Base-by-base conservation (phyloP, 1,140 invertebrate genomes). In the Geopemphigus sp. region DNA sequence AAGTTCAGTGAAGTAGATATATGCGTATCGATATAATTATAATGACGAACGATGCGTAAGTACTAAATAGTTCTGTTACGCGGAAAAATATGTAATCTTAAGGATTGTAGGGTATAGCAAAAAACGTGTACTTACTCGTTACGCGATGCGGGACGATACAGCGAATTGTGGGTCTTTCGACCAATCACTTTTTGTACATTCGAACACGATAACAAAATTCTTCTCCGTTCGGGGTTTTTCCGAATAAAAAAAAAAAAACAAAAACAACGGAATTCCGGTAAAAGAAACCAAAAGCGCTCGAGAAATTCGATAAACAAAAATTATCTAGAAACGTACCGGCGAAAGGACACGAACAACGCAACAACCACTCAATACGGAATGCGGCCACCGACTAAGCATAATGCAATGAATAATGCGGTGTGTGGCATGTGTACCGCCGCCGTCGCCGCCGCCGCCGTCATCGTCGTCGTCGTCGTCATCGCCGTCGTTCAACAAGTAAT, bases 301-400 rank as follows among this genome's bases (percentile, higher is more conserved):
- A 1, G 5, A 54, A n/a, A 54, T 19, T 19, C 15, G 53, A 5
- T 15, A 0, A 1, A 39, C 32, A 5, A 39, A 64, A n/a, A 39
- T 24, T n/a, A 64, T 64, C 19, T 0, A 19, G 15, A 72, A 72
- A 54, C 68, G 50, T 54, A 72, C 24, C 1, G 17, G 59, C 72
- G 66, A 26, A 57, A n/a, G 29, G 29, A 76, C 19, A 22, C 72
- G 45, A n/a, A 1, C 70, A 26, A 29, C 59, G 17, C 70, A 1
- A 45, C 72, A 5, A 32, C n/a, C 17, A n/a, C 39, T 19, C 74
- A 22, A 1, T 14, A 63, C 74, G 74, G 74, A 78, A 78, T 78
- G 74, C 74, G 74, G 74, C 74, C 72, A 74, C 53, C 56, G 29
- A 74, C 72, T 74, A 24, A 74, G 56, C 72, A n/a, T 54, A 53